A percentile compares a stretch with the other conserved stretches of the same genome.
Conservation (phyloP, 2,888 invertebrate species). For the Nomada ruficornis region DNA sequence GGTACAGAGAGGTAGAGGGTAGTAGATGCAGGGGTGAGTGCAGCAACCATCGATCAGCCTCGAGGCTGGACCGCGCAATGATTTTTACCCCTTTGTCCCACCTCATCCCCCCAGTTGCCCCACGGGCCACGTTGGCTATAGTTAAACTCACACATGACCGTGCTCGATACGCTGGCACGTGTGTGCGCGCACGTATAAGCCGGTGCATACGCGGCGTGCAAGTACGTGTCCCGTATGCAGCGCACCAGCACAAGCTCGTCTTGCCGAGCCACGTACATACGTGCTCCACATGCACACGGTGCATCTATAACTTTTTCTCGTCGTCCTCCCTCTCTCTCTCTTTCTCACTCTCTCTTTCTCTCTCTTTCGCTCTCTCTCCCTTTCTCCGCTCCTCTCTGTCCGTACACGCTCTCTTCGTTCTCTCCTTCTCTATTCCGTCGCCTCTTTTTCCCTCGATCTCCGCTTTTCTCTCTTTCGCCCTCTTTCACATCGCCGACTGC, state of each 20-base stretch:
- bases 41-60: constrained; percentile 84
- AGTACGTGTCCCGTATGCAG: constrained; percentile 65
- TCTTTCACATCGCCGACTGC: constrained; percentile 34
- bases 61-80: constrained; percentile 84
- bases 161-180: constrained; percentile 41
- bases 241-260: constrained; percentile 61
- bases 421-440: constrained; percentile 30
- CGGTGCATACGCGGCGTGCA: constrained; percentile 62
- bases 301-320: constrained; percentile 73
- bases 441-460: constrained; percentile 56
- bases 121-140: constrained; percentile 79
- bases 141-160: constrained; percentile 64
- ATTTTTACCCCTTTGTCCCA: constrained; percentile 84
- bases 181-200: constrained; percentile 49
- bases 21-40: constrained; percentile 76
- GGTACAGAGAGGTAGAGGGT: constrained; percentile 64
- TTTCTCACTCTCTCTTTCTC: constrained; percentile 49
- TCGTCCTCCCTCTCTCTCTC: constrained; percentile 55
- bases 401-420: constrained; percentile 54
- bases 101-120: constrained; percentile 76
- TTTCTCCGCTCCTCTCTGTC: constrained; percentile 50
- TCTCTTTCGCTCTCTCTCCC: constrained; percentile 44
- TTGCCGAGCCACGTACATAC: constrained; percentile 58
- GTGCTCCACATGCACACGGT: constrained; percentile 61
- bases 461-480: constrained; percentile 33